Base-by-base conservation (phyloP, 2,113 vertebrate genomes). In the Neotoma lepida region DNA sequence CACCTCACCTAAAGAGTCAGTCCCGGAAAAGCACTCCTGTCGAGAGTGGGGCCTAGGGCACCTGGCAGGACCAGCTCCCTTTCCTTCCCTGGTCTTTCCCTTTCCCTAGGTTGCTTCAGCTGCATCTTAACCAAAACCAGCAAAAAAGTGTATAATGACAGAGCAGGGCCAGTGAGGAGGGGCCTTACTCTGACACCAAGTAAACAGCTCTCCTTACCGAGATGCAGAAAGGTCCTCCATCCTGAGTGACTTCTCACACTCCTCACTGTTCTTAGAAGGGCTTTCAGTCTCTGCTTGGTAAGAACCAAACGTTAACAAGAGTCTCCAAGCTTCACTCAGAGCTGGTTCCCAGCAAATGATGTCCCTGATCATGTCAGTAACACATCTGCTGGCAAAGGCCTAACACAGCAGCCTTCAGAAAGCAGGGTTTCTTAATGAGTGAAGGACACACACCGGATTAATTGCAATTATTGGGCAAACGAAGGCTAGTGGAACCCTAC, bases 301-400 rank as follows among this genome's bases (percentile, higher is more conserved):
- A 94, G 49, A 96, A 94, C 2, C 74, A 64, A 17, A 78, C 14
- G 9, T 89, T 64, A 95, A 70, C 70, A 94, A 84, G 78, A 39
- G 4, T 49, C 56, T 30, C 77, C 30, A 49, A 33, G 63, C 24
- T 26, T 46, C 51, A 8, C 8, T 58, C 58, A 14, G 20, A 4
- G 28, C 4, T 22, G 17, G 41, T n/a, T 94, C 66, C 24, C 49
- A 68, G 44, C 46, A 92, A 96, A 46, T 4, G 6, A 81, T 41
- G 8, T 28, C 20, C 24, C 33, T 14, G 28, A 77, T 28, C 58
- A n/a, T 20, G 78, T 51, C 80, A 33, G 26, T 49, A 17, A 44
- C 0, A 24, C 26, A 10, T 10, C 54, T 76, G 33, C 17, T 9
- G 12, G 24, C 35, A 74, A 58, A 71, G 18, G 18, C 28, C 56